Percentiles rank a stretch among this genome's conserved stretches.
Conservation (phyloP, 2,888 invertebrate species). For the Seira ritae region DNA sequence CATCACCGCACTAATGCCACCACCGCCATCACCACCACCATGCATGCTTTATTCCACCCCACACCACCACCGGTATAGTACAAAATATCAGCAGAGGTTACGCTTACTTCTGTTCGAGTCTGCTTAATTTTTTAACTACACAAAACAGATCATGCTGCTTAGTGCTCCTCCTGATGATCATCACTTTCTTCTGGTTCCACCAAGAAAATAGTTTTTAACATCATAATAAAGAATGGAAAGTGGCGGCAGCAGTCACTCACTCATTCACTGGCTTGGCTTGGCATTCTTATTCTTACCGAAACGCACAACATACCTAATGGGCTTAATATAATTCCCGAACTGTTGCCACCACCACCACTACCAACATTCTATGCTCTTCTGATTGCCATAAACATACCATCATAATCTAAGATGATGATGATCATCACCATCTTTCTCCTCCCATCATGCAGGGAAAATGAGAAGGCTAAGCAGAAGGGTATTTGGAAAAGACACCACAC, state of each 20-base stretch:
- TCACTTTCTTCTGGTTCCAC: not conserved
- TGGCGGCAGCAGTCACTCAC: slow-evolving; percentile 53
- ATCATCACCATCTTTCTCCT: not conserved
- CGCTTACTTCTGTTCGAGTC: too few species aligned
- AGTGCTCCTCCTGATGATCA: too few species aligned
- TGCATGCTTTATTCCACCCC: not conserved
- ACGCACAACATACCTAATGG: not conserved
- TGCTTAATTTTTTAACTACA: too few species aligned
- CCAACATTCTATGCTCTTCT: not conserved
- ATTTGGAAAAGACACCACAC: too few species aligned
- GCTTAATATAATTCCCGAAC: slow-evolving; percentile 24
- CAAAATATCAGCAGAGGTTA: not conserved
- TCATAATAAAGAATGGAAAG: not conserved
- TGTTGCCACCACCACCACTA: slow-evolving; percentile 19
- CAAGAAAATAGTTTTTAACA: slow-evolving; percentile 11
- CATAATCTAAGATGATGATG: slow-evolving; percentile 1
- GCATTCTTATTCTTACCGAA: not conserved
- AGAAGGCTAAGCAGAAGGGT: not conserved
- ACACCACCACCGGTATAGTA: slow-evolving; percentile 17
- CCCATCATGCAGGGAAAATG: not conserved
- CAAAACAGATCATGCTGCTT: too few species aligned
- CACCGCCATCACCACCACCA: slow-evolving; percentile 13
- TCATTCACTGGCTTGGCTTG: slow-evolving; percentile 40
- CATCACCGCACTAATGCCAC: slow-evolving; percentile 30
- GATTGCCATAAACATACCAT: slow-evolving; percentile 17